Evolutionary conservation across 30 jellyfish, hydroid and myxozoan species (phyloP).

Genomic region (Pseudorhiza aurosa): DNA sequence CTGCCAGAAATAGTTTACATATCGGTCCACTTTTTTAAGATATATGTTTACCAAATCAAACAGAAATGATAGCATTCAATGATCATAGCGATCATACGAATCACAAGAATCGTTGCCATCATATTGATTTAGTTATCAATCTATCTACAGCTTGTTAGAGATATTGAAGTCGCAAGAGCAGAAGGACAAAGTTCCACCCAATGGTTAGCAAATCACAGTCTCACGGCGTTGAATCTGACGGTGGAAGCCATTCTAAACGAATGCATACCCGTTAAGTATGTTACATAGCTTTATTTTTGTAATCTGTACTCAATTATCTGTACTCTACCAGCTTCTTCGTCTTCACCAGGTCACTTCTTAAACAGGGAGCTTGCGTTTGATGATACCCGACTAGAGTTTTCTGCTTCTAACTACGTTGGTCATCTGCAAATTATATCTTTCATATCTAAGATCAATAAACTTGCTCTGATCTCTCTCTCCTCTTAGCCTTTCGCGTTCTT

Average conservation of each 20-base stretch:
- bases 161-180: slow-evolving; percentile 69
- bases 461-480: too few relatives aligned
- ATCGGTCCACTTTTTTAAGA: too few relatives aligned
- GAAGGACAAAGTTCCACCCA: slow-evolving; percentile 64
- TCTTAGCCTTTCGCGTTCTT: too few relatives aligned
- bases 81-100: too few relatives aligned
- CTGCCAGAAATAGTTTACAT: too few relatives aligned
- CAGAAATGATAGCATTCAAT: too few relatives aligned
- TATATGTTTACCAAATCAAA: too few relatives aligned
- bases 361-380: background rate
- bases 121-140: too few relatives aligned
- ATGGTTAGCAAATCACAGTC: slow-evolving; percentile 60
- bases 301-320: background rate
- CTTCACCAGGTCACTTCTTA: background rate
- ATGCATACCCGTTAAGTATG: slow-evolving; percentile 65
- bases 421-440: too few relatives aligned
- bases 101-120: too few relatives aligned
- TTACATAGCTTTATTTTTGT: background rate
- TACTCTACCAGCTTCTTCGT: background rate
- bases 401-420: background rate
- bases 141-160: slow-evolving; percentile 44
- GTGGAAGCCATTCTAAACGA: slow-evolving; percentile 42
- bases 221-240: slow-evolving; percentile 31
- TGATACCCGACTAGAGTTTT: background rate
- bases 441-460: too few relatives aligned